Conservation (phyloP, 2,113 vertebrate species). For the Serilophus lunatus region DNA sequence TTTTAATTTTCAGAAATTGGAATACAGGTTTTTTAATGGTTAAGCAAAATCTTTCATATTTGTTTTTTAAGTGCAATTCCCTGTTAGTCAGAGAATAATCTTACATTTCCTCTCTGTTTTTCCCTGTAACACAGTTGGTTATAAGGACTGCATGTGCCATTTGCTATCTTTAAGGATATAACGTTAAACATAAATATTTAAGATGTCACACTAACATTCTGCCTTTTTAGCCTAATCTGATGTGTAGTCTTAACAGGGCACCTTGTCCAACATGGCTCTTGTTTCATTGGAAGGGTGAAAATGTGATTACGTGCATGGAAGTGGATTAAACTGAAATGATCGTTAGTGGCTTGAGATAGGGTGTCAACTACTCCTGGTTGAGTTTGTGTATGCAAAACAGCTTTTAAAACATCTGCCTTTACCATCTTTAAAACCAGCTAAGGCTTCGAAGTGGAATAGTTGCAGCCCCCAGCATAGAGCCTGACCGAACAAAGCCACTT, state of each 20-base stretch:
- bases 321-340: neutral
- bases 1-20: neutral
- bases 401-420: neutral
- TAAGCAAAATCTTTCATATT: neutral
- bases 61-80: neutral
- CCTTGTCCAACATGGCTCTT: neutral
- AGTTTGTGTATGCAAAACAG: neutral
- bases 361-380: neutral
- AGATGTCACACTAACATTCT: neutral
- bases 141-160: accelerated
- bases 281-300: neutral
- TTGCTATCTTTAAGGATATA: neutral
- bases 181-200: neutral
- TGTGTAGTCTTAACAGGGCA: neutral
- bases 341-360: neutral
- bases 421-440: neutral
- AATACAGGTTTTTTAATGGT: neutral
- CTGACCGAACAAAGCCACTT: neutral
- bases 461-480: neutral
- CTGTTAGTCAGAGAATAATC: neutral
- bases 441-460: neutral
- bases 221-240: neutral
- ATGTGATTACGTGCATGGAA: neutral
- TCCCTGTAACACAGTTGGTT: neutral
- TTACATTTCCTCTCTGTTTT: neutral